phyloP scores from a whole-genome alignment of 2,797 vertebrate species.

The Clarias fuscus region DNA sequence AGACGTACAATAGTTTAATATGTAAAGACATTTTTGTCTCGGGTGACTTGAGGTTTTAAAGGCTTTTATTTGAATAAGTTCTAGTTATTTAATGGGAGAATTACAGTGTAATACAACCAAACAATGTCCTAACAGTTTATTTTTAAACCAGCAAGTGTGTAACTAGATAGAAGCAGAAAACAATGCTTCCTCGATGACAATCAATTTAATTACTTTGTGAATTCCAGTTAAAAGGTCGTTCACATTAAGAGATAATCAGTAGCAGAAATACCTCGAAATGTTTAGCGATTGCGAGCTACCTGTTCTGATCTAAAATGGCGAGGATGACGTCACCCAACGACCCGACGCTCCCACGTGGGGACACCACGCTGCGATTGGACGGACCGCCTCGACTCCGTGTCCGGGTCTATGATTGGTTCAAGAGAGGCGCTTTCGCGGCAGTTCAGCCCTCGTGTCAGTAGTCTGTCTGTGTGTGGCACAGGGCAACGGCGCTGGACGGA shows the following conservation, averaged over 20 bases:
- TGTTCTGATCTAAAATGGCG: slow-evolving; percentile 86
- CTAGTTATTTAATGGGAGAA: neutral
- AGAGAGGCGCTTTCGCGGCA: slow-evolving; percentile 76
- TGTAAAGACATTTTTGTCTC: neutral
- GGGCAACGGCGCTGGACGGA: slow-evolving; percentile 53
- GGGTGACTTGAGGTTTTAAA: neutral
- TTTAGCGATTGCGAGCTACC: slow-evolving; percentile 64
- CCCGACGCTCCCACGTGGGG: slow-evolving; percentile 83
- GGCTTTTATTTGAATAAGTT: neutral
- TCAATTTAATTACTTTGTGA: neutral
- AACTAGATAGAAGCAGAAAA: neutral
- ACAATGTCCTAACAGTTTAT: neutral
- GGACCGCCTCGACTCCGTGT: slow-evolving; percentile 51
- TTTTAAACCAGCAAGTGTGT: neutral
- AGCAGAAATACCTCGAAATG: slow-evolving; percentile 38
- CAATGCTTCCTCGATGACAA: neutral
- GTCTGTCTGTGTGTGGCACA: slow-evolving; percentile 86
- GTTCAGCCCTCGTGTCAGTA: slow-evolving; percentile 83
- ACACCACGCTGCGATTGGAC: slow-evolving; percentile 65
- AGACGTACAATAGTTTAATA: neutral
- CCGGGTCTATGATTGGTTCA: slow-evolving; percentile 74
- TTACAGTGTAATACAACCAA: neutral
- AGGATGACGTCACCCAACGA: slow-evolving; percentile 72
- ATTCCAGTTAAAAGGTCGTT: neutral
- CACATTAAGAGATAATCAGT: slow-evolving; percentile 14